Evolutionary conservation across 2,113 vertebrate genomes (phyloP).

Genomic region (Motacilla alba): DNA sequence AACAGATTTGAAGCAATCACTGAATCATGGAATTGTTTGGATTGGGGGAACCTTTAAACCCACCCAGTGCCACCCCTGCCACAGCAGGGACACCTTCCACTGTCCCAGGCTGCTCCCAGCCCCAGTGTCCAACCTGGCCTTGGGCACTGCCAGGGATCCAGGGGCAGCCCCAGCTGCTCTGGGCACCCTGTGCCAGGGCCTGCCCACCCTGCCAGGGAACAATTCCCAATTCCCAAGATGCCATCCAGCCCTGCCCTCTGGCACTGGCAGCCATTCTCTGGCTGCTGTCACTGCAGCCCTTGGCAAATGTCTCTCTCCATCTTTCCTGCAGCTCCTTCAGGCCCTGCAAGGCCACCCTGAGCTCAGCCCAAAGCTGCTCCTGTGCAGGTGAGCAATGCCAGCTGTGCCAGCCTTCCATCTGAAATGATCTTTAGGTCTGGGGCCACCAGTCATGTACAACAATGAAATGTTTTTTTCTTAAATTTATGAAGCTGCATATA

Average conservation of each 20-base stretch:
- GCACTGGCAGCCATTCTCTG: background rate
- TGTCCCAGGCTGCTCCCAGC: background rate
- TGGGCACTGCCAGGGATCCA: background rate
- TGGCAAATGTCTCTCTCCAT: background rate
- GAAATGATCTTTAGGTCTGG: background rate
- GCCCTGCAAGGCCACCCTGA: background rate
- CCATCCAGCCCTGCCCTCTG: background rate
- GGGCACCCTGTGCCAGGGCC: background rate
- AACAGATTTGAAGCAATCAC: background rate
- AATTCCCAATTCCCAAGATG: background rate
- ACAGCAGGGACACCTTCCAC: background rate
- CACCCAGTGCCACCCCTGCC: background rate
- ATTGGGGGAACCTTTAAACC: background rate
- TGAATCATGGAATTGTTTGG: background rate
- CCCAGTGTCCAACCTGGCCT: background rate
- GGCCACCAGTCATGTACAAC: background rate
- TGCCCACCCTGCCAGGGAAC: background rate
- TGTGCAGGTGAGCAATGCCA: background rate
- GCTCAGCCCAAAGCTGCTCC: background rate
- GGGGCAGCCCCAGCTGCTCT: background rate
- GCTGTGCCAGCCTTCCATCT: background rate
- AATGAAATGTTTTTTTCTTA: background rate
- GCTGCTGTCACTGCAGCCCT: fast-evolving
- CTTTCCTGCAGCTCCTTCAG: background rate
- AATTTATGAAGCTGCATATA: background rate